phyloP scores from a whole-genome alignment of 2,113 vertebrate genomes.

The Micronycteris hirsuta region DNA sequence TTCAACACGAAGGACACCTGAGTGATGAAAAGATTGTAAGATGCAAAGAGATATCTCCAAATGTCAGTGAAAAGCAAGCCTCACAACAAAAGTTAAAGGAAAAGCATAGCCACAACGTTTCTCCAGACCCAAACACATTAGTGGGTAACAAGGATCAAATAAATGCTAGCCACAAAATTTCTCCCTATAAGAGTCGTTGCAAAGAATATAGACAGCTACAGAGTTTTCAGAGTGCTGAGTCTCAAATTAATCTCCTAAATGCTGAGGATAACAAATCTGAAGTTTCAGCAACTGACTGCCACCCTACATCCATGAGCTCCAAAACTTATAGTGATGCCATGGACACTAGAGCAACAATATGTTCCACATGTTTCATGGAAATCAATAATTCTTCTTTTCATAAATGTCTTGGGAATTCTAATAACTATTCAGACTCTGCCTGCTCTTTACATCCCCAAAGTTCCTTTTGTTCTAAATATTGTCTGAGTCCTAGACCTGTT shows the following conservation, averaged over 20 bases:
- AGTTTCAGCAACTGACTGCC: not conserved
- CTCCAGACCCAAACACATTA: not conserved
- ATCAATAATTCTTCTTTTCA: slow-evolving; percentile 9
- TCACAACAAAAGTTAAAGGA: slow-evolving; percentile 85
- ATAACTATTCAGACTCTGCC: slow-evolving; percentile 25
- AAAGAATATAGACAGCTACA: not conserved
- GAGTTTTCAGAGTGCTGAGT: not conserved
- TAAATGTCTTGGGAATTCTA: slow-evolving; percentile 1
- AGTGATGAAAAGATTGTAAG: slow-evolving; percentile 92
- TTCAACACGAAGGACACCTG: slow-evolving; percentile 88
- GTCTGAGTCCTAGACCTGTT: not conserved
- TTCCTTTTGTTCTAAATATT: slow-evolving; percentile 26
- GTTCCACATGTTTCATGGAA: slow-evolving; percentile 33
- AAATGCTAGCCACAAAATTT: not conserved
- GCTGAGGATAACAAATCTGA: not conserved
- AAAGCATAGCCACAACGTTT: slow-evolving; percentile 80
- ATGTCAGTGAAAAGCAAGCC: slow-evolving; percentile 83
- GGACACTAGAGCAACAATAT: not conserved
- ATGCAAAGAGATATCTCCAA: slow-evolving; percentile 87
- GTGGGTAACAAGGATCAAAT: not conserved
- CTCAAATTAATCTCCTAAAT: not conserved
- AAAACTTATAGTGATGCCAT: not conserved
- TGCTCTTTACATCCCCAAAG: not conserved
- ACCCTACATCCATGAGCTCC: not conserved
- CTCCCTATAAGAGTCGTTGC: not conserved